Percentiles rank a stretch among this genome's conserved stretches.
Evolutionary conservation across 2,888 invertebrate genomes (phyloP).

Genomic region (Oscheius sp.): DNA sequence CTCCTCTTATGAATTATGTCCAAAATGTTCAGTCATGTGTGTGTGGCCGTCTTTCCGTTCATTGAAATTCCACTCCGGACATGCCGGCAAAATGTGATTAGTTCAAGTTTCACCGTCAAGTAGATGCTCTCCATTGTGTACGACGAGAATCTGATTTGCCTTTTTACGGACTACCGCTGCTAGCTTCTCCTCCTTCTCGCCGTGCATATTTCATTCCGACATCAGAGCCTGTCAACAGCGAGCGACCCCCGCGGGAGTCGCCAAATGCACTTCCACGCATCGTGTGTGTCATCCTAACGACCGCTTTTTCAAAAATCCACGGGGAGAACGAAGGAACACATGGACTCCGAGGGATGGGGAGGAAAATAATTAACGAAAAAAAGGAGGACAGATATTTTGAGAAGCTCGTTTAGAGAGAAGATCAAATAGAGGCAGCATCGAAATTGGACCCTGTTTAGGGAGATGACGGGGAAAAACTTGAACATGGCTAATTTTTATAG

Average conservation of each 20-base stretch:
- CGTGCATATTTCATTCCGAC: constrained; percentile 34
- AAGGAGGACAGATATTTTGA: too few species aligned
- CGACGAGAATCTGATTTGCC: constrained; percentile 20
- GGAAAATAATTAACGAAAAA: too few species aligned
- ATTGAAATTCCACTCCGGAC: constrained; percentile 26
- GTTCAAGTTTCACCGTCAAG: constrained; percentile 31
- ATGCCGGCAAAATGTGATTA: constrained; percentile 20
- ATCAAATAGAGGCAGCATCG: not conserved
- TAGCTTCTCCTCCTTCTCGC: not conserved
- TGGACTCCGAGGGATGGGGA: not conserved
- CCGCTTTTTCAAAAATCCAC: constrained; percentile 12
- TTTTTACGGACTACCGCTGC: not conserved
- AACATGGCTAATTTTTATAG: too few species aligned
- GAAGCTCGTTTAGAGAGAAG: too few species aligned
- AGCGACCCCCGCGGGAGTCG: constrained; percentile 24
- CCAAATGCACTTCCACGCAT: not conserved
- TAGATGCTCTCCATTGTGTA: constrained; percentile 17
- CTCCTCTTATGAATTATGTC: constrained; percentile 3
- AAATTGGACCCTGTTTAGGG: not conserved
- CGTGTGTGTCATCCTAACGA: constrained; percentile 25
- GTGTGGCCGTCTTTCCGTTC: constrained; percentile 1
- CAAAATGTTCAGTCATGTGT: not conserved
- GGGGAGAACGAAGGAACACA: not conserved
- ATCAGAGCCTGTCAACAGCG: constrained; percentile 32
- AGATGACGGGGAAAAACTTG: not conserved